Conservation (phyloP, 1,140 invertebrate genomes). For the Triops cancriformis region DNA sequence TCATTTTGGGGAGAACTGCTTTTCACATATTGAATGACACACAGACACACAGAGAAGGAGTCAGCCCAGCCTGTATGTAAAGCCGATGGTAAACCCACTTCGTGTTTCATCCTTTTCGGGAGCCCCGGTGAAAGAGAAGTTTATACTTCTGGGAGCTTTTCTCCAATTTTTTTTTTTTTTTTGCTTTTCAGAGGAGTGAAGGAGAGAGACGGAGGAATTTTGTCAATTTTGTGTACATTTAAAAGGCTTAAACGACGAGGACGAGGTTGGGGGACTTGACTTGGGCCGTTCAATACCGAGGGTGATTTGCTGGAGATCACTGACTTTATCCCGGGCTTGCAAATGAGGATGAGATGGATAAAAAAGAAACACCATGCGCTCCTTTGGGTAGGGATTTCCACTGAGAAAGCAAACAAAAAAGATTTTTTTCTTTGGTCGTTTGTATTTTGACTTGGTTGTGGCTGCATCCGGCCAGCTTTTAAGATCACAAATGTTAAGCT, state of each 20-base stretch:
- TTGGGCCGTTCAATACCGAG: not conserved
- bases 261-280: not conserved
- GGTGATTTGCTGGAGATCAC: not conserved
- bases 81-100: not conserved
- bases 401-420: not conserved
- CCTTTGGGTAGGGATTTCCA: not conserved
- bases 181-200: no score
- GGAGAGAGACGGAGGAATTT: no score
- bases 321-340: not conserved
- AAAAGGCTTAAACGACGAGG: not conserved
- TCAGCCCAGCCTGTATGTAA: not conserved
- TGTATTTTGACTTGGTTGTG: not conserved
- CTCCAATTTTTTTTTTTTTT: no score
- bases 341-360: conserved; percentile 10
- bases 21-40: not conserved
- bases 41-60: no score
- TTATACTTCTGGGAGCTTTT: not conserved
- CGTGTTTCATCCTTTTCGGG: not conserved
- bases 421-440: not conserved
- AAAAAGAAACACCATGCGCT: not conserved
- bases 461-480: not conserved
- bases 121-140: not conserved
- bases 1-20: not conserved
- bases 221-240: not conserved
- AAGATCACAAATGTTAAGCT: not conserved